phyloP scores from a whole-genome alignment of 2,888 invertebrate species.

The Lottia scabra region DNA sequence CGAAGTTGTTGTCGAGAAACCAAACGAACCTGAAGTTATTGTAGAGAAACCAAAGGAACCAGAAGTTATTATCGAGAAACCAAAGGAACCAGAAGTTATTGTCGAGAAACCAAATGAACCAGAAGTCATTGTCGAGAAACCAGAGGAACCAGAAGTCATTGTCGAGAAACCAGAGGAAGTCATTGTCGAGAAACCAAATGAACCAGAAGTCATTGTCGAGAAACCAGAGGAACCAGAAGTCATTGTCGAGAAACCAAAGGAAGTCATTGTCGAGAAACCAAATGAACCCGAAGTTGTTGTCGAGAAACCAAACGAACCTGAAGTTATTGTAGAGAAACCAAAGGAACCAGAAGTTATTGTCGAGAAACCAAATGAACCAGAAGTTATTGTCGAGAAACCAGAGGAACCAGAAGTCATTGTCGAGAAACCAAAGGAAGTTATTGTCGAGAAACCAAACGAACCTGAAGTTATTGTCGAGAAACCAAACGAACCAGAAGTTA shows the following conservation, averaged over 20 bases:
- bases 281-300: not conserved
- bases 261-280: not conserved
- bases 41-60: not conserved
- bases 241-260: not conserved
- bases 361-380: not conserved
- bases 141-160: not conserved
- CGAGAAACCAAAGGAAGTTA: not conserved
- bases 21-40: constrained; percentile 3
- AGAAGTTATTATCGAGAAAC: not conserved
- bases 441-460: not conserved
- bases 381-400: not conserved
- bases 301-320: not conserved
- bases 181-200: not conserved
- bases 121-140: not conserved
- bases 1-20: not conserved
- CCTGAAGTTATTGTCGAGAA: not conserved
- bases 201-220: not conserved
- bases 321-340: not conserved
- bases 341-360: not conserved
- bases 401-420: not conserved
- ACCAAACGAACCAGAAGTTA: not conserved
- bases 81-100: not conserved
- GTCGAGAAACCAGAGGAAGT: not conserved
- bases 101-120: not conserved
- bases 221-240: constrained; percentile 3